Evolutionary conservation across 2,113 vertebrate species (phyloP), one percentile per base, ranked within the genome.

Genomic region (Gymnarchus niloticus): DNA sequence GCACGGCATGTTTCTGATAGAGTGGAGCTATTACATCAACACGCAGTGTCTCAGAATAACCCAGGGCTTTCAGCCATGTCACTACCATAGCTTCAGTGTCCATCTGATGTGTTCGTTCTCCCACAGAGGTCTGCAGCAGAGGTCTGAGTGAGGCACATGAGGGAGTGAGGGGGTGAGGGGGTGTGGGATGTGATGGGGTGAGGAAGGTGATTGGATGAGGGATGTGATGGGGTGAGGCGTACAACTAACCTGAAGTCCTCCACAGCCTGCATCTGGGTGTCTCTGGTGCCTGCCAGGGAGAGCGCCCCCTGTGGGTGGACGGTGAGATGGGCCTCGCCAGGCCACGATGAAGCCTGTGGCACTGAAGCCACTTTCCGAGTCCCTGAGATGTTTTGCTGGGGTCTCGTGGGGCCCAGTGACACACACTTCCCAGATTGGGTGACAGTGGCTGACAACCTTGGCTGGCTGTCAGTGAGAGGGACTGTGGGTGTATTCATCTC

Each of bases 161-260:
- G 14, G 33, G 14, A 69, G 14, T 37, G 65, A 0, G 28, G 21
- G 41, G 21, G 17, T 5, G 25, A 3, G 10, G 8, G 44, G 61
- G 61, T n/a, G n/a, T n/a, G n/a, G 14, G 33, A 17, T 37, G 14
- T 37, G 65, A 0, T 9, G 21, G 41, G 21, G 17, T 5, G 25
- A 3, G 10, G 8, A 19, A n/a, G n/a, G n/a, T n/a, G n/a, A n/a
- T n/a, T n/a, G 61, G 61, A 37, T 12, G 33, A 17, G 14, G 33
- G 14, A 69, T n/a, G 14, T 37, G 65, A 0, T 9, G 21, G 41
- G 21, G 17, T 5, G 25, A 3, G 10, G 8, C 17, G 61, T 21
- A n/a, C n/a, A 6, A 3, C 85, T 46, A 90, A 91, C 94, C 93
- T 94, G 93, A 95, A 95, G 87, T 95, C 94, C 56, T 95, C 93